phyloP scores from a whole-genome alignment of 1,140 invertebrate genomes.

The Adoxophyes honmai region DNA sequence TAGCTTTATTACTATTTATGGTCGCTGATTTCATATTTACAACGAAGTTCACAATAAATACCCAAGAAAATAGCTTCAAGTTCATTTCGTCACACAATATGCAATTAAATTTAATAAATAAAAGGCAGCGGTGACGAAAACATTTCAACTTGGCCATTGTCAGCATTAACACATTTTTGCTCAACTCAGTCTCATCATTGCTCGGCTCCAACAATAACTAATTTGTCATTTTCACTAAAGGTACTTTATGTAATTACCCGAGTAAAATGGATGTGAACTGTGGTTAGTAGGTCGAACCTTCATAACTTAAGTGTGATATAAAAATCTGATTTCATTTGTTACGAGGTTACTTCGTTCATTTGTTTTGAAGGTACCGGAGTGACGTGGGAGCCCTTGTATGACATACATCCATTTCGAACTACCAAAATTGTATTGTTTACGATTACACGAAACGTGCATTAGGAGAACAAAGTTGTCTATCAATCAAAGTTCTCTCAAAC shows the following conservation, averaged over 20 bases:
- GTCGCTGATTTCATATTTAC: too few relatives aligned
- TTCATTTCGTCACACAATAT: too few relatives aligned
- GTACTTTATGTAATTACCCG: too few relatives aligned
- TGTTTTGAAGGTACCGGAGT: neutral
- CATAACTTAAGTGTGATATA: neutral
- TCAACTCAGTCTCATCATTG: neutral
- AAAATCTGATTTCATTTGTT: neutral
- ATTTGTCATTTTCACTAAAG: neutral
- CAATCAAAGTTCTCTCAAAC: constrained; percentile 1
- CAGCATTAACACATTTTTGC: neutral
- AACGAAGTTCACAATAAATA: too few relatives aligned
- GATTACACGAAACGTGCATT: constrained; percentile 3
- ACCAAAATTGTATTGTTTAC: constrained; percentile 11
- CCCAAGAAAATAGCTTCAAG: too few relatives aligned
- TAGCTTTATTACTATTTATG: too few relatives aligned
- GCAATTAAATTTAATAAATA: neutral
- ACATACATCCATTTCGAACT: neutral
- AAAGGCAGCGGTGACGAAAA: neutral
- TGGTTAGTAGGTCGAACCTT: neutral
- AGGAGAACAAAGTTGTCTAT: constrained; percentile 6
- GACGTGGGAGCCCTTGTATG: neutral
- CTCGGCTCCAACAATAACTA: neutral
- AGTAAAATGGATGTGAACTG: neutral
- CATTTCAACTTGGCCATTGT: neutral
- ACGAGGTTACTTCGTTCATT: neutral